Conservation (phyloP, 2,797 vertebrate species). For the Oreortyx pictus region DNA sequence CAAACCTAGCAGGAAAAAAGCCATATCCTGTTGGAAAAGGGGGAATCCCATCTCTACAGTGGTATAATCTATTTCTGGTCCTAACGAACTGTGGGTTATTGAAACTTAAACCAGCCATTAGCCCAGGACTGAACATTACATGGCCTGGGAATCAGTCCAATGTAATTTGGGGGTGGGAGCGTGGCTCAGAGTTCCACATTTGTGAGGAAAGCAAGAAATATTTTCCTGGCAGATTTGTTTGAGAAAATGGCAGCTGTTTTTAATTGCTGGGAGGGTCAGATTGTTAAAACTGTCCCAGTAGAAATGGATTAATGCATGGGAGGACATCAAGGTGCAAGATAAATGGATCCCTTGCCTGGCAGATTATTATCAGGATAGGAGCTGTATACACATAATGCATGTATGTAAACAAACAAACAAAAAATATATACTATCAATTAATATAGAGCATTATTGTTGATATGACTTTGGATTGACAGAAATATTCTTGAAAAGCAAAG, state of each 20-base stretch:
- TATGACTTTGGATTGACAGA: constrained; percentile 1
- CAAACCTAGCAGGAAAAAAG: not conserved
- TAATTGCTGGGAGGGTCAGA: constrained; percentile 68
- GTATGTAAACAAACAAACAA: not conserved
- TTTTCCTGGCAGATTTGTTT: constrained; percentile 70
- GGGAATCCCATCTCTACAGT: constrained; percentile 36
- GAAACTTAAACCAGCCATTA: constrained; percentile 67
- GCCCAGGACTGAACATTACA: constrained; percentile 55
- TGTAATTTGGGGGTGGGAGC: constrained; percentile 68
- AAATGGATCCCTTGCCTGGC: not conserved
- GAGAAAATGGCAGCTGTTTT: constrained; percentile 59
- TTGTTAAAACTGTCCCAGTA: constrained; percentile 52
- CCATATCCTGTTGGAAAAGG: constrained; percentile 23
- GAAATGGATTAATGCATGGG: constrained; percentile 50
- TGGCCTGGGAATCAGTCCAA: constrained; percentile 63
- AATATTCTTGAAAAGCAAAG: constrained; percentile 17
- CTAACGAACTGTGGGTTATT: constrained; percentile 35
- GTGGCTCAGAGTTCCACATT: constrained; percentile 65
- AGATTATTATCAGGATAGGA: not conserved
- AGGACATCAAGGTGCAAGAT: constrained; percentile 56
- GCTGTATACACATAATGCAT: not conserved
- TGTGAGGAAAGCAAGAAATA: constrained; percentile 73
- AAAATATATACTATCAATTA: accelerated
- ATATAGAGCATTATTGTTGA: not conserved
- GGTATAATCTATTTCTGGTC: constrained; percentile 52